Percentiles rank a stretch among this genome's conserved stretches.
These are phyloP conservation scores for Glareola pratincola DNA, from an alignment of 2,113 vertebrate genomes.

Conservation along the genomic window DNA sequence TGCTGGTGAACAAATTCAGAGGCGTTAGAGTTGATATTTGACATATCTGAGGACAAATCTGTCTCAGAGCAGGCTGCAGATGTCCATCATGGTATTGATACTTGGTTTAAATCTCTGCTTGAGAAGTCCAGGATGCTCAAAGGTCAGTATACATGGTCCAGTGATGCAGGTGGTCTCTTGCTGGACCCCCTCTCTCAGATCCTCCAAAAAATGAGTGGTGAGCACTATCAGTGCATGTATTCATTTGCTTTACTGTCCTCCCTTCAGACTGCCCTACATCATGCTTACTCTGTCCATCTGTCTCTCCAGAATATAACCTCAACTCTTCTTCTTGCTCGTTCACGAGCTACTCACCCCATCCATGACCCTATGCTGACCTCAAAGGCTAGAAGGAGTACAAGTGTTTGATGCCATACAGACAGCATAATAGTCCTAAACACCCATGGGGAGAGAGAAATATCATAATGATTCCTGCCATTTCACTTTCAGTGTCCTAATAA, in stretches of 20 bases:
- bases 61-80: neutral
- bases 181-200: neutral
- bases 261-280: neutral
- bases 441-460: neutral
- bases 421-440: neutral
- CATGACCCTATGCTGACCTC: neutral
- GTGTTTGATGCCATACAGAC: neutral
- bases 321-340: neutral
- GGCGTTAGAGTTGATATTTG: neutral
- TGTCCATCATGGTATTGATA: neutral
- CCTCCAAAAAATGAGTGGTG: neutral
- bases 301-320: neutral
- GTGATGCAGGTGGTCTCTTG: neutral
- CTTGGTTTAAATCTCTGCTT: neutral
- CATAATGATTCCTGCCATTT: neutral
- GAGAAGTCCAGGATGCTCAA: neutral
- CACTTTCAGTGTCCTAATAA: neutral
- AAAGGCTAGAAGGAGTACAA: neutral
- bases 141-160: neutral
- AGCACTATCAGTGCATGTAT: neutral
- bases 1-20: neutral
- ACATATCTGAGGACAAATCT: neutral
- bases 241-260: neutral
- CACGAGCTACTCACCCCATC: neutral
- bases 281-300: neutral